Evolutionary conservation across 2,797 vertebrate genomes (phyloP).

Genomic region (Gadopsis bispinosus): DNA sequence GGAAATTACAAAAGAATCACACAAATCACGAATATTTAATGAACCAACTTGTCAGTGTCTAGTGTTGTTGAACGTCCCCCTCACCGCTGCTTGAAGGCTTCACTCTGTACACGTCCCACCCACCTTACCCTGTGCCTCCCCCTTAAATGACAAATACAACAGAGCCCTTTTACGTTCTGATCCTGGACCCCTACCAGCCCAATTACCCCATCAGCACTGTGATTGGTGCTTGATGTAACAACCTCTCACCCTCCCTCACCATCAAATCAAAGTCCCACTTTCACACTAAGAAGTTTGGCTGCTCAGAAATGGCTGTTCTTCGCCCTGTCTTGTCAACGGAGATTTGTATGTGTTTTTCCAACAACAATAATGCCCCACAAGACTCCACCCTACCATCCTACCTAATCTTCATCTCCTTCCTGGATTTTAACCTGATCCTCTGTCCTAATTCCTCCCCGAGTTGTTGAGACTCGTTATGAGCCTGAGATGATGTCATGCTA

Average conservation of each 20-base stretch:
- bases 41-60: slow-evolving; percentile 54
- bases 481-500: slow-evolving; percentile 25
- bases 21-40: background rate
- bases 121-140: slow-evolving; percentile 22
- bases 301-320: slow-evolving; percentile 30
- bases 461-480: slow-evolving; percentile 19
- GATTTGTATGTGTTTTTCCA: background rate
- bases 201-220: slow-evolving; percentile 36
- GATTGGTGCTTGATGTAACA: slow-evolving; percentile 40
- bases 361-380: slow-evolving; percentile 21
- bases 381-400: background rate
- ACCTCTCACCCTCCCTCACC: slow-evolving; percentile 36
- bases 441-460: slow-evolving; percentile 32
- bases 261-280: slow-evolving; percentile 43
- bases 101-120: slow-evolving; percentile 17
- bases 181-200: slow-evolving; percentile 29
- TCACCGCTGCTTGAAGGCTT: slow-evolving; percentile 56
- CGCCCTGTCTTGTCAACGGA: slow-evolving; percentile 17
- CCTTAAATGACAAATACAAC: slow-evolving; percentile 29
- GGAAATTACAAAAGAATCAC: background rate
- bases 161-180: slow-evolving; percentile 21
- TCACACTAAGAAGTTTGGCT: slow-evolving; percentile 29
- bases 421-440: slow-evolving; percentile 32
- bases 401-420: slow-evolving; percentile 14
- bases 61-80: slow-evolving; percentile 34